Base-by-base conservation (phyloP, 35 echinoderm and acorn worm genomes). In the Stichopus chloronotus region DNA sequence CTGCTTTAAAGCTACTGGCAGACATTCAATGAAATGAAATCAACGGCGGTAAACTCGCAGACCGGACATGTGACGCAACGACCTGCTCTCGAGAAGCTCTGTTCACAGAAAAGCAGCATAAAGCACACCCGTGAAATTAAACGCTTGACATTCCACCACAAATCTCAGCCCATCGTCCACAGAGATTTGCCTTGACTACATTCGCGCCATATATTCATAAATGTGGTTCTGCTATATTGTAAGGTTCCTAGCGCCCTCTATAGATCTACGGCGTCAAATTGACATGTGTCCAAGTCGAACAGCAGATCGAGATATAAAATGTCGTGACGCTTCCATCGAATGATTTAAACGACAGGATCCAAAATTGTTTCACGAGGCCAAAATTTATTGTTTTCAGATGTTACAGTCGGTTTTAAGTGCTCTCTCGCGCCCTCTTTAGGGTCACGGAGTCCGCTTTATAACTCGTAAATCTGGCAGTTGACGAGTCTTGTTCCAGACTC, bases 301-400 rank as follows among this genome's bases (percentile, higher is more conserved):
- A 82, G 30, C 55, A 54, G 17, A 14, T 17, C 43, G 76, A 6
- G 24, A 82, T 17, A 82, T 16, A 43, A 8, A 19, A 5, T 56
- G 56, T 58, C 82, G 55, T 57, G 82, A 7, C 56, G 55, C 55
- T 10, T 85, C 82, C 65, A 89, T 24, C 53, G 57, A 74, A 89
- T 89, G 87, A 89, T 89, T 89, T 89, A 89, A 89, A 59, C 59
- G 87, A 89, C 52, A 63, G 65, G 72, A 71, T 89, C 87, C 60
- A 61, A 69, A 89, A 89, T 89, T 89, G 87, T 89, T 89, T 58
- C 87, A 89, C 87, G 87, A 89, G 87, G 87, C 87, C 87, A 89
- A 89, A 89, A 89, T 89, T 89, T 89, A 89, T 89, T 10, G 87
- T 54, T 89, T 89, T 89, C 87, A 89, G 87, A 89, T 89, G 87